Evolutionary conservation across 2,888 invertebrate species (phyloP), one percentile per base, ranked within the genome.

Genomic region (Artemia sp.): DNA sequence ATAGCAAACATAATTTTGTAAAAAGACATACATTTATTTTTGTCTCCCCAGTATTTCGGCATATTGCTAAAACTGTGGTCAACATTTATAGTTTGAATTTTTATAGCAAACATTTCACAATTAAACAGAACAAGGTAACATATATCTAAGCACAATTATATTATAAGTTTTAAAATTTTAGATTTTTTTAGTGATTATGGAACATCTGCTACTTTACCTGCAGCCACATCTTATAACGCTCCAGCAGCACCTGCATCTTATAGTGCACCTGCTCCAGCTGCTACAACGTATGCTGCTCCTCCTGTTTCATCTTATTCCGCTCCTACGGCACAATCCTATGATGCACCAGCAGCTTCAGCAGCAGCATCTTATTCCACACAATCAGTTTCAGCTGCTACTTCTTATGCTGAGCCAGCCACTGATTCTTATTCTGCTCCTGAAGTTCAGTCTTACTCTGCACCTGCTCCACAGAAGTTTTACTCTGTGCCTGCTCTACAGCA

Each of bases 291-390:
- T 66, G 24, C 70, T 14, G 53, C 68, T 4, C 67, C 70, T 14
- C 24, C 70, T n/a, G 66, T 51, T 14, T n/a, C 70, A 51, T 66
- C 68, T 1, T 70, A 70, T 66, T 70, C 70, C 10, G 68, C 70
- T 8, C 69, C 69, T 50, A n/a, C 69, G 38, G 66, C 70, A 2
- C 69, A 68, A 11, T 66, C 68, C 2, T 70, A 70, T 66, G 67
- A 67, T 8, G 68, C 70, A 12, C 69, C 69, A 50, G 50, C 69
- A 50, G 66, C 70, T 1, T 66, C 70, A 6, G 19, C 19, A 19
- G 19, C 19, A 19, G 19, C 19, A 19, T 58, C 58, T 8, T 58
- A 58, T 14, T 58, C 58, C n/a, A 14, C 58, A 58, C 58, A 38
- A n/a, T n/a, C 52, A 14, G 69, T 19, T 68, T 68, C 70, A 50